Base-by-base conservation (phyloP, 2,888 invertebrate species). In the Oscheius myriophilus region DNA sequence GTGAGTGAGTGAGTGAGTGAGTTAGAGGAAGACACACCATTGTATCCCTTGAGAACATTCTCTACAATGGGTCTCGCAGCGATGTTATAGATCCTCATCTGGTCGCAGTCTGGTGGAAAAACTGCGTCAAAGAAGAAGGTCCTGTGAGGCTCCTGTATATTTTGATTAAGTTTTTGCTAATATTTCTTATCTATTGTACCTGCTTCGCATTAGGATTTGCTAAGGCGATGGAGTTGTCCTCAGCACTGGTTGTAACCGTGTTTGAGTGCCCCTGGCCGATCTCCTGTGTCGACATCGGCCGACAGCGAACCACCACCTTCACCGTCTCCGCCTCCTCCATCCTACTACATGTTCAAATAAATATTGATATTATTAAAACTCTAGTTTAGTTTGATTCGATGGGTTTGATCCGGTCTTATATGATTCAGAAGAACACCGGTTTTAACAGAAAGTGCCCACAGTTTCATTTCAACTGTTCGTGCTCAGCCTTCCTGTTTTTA, bases 1-100 rank as follows among this genome's bases (percentile, higher is more conserved):
- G 33, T 6, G 33, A 33, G 33, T 6, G 33, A 33, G 33, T 6
- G 33, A 33, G 33, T 6, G 33, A 33, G 33, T 6, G 33, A 33
- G 33, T 6, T 3, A 33, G 33, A 33, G 33, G 9, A 9, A 33
- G 33, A 33, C 11, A 54, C 3, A 74, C 96, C 97, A 89, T 98
- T 98, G 89, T 96, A 98, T 0, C 97, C 96, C 77, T 89, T 92
- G 11, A 98, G 90, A 2, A 96, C 96, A 88, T 95, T 95, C 76
- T 96, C 95, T 4, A 98, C 95, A 78, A 99, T 95, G 0, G 96
- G 96, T 62, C 95, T 91, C 0, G 97, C 97, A 0, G 96, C 94
- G 86, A 94, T 92, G 81, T 96, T 93, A 89, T 98, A 98, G 63
- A 99, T 91, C 88, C 96, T 96, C 87, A 94, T 90, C 63, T 87